Evolutionary conservation across 2,888 invertebrate species (phyloP).

Genomic region (Pedicia rivosa): DNA sequence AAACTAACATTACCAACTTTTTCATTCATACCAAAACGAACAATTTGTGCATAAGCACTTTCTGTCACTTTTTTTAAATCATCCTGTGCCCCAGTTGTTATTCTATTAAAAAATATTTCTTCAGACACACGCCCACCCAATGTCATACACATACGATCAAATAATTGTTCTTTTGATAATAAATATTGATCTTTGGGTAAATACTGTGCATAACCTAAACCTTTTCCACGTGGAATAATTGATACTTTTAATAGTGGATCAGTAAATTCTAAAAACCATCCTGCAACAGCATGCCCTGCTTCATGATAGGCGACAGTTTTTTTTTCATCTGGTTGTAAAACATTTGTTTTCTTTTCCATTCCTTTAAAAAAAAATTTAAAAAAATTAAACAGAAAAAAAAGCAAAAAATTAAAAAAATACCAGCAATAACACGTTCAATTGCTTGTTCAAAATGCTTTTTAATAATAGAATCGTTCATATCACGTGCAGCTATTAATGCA

Average conservation of each 20-base stretch:
- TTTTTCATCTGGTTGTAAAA: conserved; percentile 95
- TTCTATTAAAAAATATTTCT: conserved; percentile 87
- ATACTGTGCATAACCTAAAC: conserved; percentile 97
- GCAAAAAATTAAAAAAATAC: too few relatives aligned
- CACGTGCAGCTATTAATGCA: conserved; percentile 93
- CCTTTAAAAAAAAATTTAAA: too few relatives aligned
- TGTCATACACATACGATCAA: conserved; percentile 98
- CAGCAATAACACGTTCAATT: conserved; percentile 91
- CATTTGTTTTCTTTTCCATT: conserved; percentile 98
- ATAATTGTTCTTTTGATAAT: conserved; percentile 89
- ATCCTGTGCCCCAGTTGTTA: conserved; percentile 98
- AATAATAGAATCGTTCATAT: conserved; percentile 61
- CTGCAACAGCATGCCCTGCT: conserved; percentile 97
- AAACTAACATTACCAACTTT: conserved; percentile 96
- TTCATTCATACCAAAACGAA: conserved; percentile 94
- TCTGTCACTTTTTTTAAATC: conserved; percentile 97
- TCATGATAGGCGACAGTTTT: conserved; percentile 97
- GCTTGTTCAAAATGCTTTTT: conserved; percentile 95
- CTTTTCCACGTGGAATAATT: conserved; percentile 96
- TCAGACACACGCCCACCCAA: conserved; percentile 96
- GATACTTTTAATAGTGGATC: conserved; percentile 96
- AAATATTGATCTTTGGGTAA: conserved; percentile 97
- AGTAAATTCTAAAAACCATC: conserved; percentile 95
- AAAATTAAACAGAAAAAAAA: too few relatives aligned
- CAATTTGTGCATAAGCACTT: conserved; percentile 95